Evolutionary conservation across 2,113 vertebrate species (phyloP), one percentile per base, ranked within the genome.

Genomic region (Psephotus haematonotus): DNA sequence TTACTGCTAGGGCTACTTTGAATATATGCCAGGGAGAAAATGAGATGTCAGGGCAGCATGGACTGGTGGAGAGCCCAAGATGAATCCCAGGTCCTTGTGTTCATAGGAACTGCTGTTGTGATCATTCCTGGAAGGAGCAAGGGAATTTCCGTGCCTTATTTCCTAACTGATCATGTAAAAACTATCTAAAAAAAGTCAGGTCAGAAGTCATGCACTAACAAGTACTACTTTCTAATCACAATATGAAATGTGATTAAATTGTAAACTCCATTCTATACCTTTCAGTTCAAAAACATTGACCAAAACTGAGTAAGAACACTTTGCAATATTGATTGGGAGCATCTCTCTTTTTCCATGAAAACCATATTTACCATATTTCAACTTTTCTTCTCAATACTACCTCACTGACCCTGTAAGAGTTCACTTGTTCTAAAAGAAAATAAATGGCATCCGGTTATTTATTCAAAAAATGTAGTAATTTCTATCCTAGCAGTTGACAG

Each of bases 381-480:
- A 62, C 31, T 13, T 76, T 62, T 77, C 33, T 75, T 83, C 70
- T 84, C 50, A 74, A 50, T 35, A 37, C 19, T 80, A 50, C 17
- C 53, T 63, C 19, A 23, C 6, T 78, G 68, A 83, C 55, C 35
- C 46, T 81, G 35, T 35, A 8, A 90, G 4, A 47, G 28, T 53
- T 90, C 29, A 62, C 28, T 70, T 37, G 23, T 75, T 82, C 78
- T 80, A 90, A 91, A 94, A 81, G 70, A 93, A 80, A 93, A 8
- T 2, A 79, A 85, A 79, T 57, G 5, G 0, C 10, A 69, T 44
- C 72, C n/a, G 1, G 22, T 62, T 93, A 80, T 44, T 90, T 76
- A 71, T 76, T 87, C 1, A 5, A 39, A 80, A 86, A 50, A n/a
- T 6, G 2, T 20, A 85, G 7, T 35, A 64, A 87, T 57, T 79